phyloP scores from a whole-genome alignment of 2,113 vertebrate genomes.

The Campylomormyrus tamandua region DNA sequence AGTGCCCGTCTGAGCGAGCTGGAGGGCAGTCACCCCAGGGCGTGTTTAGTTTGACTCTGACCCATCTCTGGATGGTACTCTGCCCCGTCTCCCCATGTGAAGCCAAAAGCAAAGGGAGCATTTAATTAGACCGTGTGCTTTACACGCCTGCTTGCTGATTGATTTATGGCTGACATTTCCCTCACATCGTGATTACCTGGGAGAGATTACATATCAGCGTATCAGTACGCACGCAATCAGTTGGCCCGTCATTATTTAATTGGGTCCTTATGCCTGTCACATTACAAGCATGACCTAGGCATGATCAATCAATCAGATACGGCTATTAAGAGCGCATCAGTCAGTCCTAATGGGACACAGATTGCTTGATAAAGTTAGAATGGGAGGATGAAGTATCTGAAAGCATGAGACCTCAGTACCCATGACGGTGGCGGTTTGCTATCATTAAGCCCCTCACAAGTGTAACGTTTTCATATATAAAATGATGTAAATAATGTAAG shows the following conservation, averaged over 20 bases:
- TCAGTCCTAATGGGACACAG: not conserved
- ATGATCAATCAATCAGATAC: not conserved
- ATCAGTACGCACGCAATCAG: not conserved
- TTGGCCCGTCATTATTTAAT: not conserved
- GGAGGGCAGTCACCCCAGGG: not conserved
- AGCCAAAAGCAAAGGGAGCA: not conserved
- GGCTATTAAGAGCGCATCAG: not conserved
- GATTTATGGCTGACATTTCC: slow-evolving; percentile 18
- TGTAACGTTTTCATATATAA: not conserved
- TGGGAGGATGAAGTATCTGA: not conserved
- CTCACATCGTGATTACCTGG: not conserved
- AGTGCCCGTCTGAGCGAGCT: not conserved
- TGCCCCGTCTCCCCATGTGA: not conserved
- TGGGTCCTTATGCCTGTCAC: not conserved
- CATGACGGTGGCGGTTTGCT: not conserved
- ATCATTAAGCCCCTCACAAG: not conserved
- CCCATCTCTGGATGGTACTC: not conserved
- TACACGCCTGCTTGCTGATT: not conserved
- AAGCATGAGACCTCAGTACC: not conserved
- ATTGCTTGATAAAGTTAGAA: not conserved
- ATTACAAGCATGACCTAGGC: not conserved
- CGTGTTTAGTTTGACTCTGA: not conserved
- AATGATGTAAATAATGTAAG: not conserved
- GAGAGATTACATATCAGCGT: not conserved
- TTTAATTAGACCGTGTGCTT: not conserved